These are phyloP conservation scores for Platypus cylindrus DNA, from an alignment of 2,888 invertebrate species.

Conservation along the genomic window DNA sequence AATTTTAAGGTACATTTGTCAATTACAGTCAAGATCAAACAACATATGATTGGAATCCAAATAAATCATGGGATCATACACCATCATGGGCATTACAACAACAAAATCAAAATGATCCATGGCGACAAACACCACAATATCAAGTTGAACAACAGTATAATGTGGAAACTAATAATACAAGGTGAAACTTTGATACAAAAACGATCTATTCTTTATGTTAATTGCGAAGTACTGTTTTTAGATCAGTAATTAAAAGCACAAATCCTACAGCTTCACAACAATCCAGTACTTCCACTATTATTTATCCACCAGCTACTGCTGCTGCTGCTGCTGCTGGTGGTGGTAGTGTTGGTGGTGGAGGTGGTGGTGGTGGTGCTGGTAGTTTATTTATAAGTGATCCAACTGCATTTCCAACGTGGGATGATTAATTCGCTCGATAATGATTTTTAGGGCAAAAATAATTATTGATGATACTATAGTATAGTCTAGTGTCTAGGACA, in stretches of 20 bases:
- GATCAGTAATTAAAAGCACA: slow-evolving; percentile 16
- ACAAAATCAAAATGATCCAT: slow-evolving; percentile 15
- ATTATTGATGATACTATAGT: too few relatives aligned
- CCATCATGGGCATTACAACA: slow-evolving; percentile 30
- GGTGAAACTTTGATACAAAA: too few relatives aligned
- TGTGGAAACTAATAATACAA: slow-evolving; percentile 32
- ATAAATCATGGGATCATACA: slow-evolving; percentile 31
- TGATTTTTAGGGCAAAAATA: too few relatives aligned
- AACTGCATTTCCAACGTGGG: slow-evolving; percentile 25
- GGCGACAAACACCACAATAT: slow-evolving; percentile 25
- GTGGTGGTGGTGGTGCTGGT: slow-evolving; percentile 5
- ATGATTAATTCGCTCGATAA: slow-evolving; percentile 23
- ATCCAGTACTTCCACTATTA: slow-evolving; percentile 2
- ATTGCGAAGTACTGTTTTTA: too few relatives aligned
- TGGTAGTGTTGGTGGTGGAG: slow-evolving; percentile 2
- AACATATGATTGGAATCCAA: slow-evolving; percentile 31
- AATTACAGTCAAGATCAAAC: slow-evolving; percentile 26
- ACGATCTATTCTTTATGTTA: too few relatives aligned
- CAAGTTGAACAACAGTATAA: slow-evolving; percentile 35
- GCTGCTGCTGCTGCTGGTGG: background rate
- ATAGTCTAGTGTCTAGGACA: too few relatives aligned
- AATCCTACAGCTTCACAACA: too few relatives aligned
- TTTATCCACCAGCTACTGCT: background rate
- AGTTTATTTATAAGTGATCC: slow-evolving; percentile 26
- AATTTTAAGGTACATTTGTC: background rate